Percentiles rank a stretch among this genome's conserved stretches.
Evolutionary conservation across 2,888 invertebrate genomes (phyloP).

Genomic region (Antheraea assamensis): DNA sequence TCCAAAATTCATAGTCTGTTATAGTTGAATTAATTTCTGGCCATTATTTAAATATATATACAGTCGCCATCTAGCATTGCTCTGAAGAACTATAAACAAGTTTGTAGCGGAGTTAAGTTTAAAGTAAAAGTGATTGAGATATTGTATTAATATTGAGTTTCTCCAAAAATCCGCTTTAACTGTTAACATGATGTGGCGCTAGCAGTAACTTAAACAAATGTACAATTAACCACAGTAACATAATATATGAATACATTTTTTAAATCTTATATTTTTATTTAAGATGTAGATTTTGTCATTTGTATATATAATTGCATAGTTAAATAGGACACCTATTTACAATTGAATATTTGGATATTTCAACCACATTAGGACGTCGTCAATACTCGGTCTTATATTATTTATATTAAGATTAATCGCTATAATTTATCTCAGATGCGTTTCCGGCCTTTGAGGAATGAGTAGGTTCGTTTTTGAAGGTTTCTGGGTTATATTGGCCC

Average conservation of each 20-base stretch:
- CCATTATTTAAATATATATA: not conserved
- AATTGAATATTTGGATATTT: too few species aligned
- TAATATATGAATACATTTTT: not conserved
- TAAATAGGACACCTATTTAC: too few species aligned
- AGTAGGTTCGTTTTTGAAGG: too few species aligned
- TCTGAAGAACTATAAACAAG: conserved; percentile 34
- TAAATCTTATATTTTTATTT: not conserved
- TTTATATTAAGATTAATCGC: too few species aligned
- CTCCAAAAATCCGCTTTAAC: not conserved
- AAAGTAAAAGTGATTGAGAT: conserved; percentile 20
- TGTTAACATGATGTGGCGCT: not conserved
- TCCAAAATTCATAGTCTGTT: too few species aligned
- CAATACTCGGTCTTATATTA: too few species aligned
- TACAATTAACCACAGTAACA: not conserved
- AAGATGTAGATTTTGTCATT: too few species aligned
- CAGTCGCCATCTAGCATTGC: conserved; percentile 45
- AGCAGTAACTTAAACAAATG: not conserved
- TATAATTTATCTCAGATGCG: too few species aligned
- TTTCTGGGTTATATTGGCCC: too few species aligned
- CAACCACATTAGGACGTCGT: too few species aligned
- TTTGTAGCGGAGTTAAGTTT: conserved; percentile 16
- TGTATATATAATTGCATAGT: too few species aligned
- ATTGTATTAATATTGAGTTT: conserved; percentile 9
- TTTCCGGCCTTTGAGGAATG: too few species aligned
- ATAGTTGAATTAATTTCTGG: not conserved